Conservation (phyloP, 2,113 vertebrate species). For the Lepus europaeus region DNA sequence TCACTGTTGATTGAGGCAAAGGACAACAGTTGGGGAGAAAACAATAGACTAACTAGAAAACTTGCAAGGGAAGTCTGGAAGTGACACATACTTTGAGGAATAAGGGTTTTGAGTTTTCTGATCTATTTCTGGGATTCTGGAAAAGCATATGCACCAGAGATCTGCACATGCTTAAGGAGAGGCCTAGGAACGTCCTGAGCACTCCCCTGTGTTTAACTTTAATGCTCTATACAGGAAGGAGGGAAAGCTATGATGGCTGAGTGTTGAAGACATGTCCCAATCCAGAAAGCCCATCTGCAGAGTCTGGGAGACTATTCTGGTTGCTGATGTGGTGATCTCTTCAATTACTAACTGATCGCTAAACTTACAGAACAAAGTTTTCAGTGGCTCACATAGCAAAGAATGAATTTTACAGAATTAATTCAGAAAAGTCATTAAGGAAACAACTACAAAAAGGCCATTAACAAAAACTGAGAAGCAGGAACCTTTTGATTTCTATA, state of each 20-base stretch:
- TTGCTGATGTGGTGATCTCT: neutral
- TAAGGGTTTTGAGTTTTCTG: conserved; percentile 30
- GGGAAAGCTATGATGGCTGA: neutral
- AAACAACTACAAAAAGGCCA: neutral
- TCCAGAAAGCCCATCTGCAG: neutral
- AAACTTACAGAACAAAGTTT: neutral
- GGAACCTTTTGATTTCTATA: neutral
- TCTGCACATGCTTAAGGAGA: neutral
- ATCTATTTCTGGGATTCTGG: neutral
- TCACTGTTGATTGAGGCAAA: neutral
- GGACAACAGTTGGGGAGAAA: neutral
- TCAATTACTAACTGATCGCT: neutral
- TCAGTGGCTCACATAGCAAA: neutral
- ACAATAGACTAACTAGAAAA: neutral
- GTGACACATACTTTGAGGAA: conserved; percentile 15
- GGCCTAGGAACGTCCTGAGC: neutral
- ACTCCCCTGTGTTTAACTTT: neutral
- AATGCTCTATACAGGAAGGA: neutral
- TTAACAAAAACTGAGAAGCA: neutral
- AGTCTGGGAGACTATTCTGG: neutral
- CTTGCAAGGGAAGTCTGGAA: neutral
- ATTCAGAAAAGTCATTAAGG: neutral
- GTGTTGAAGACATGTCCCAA: neutral
- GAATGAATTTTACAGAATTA: too few relatives aligned
- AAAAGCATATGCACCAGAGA: neutral